These are phyloP conservation scores for Labrus mixtus DNA, from an alignment of 2,113 vertebrate species.

Conservation along the genomic window DNA sequence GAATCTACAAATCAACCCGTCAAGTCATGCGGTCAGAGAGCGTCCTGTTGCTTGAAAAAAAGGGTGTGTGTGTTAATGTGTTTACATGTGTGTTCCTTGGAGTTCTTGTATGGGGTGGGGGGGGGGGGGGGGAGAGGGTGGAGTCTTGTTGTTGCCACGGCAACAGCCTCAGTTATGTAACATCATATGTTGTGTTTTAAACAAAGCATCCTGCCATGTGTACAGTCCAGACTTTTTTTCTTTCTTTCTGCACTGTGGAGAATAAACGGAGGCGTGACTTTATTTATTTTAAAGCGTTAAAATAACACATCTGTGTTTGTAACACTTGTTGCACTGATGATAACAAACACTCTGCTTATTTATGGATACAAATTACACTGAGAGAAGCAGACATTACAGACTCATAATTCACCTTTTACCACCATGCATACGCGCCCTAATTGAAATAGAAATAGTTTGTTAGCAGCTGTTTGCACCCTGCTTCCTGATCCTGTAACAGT, in stretches of 20 bases:
- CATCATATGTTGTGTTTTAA: constrained; percentile 74
- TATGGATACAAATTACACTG: constrained; percentile 22
- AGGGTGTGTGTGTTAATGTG: not conserved
- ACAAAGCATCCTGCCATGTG: constrained; percentile 69
- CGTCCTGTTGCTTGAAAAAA: constrained; percentile 24
- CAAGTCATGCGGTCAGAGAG: constrained; percentile 33
- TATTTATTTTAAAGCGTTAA: too few species aligned
- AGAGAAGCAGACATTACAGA: constrained; percentile 22
- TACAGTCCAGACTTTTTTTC: constrained; percentile 6
- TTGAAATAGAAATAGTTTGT: constrained; percentile 39
- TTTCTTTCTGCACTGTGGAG: not conserved
- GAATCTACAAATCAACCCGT: constrained; percentile 35
- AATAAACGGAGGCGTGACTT: constrained; percentile 1
- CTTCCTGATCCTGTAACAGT: constrained; percentile 4
- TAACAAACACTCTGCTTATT: constrained; percentile 1
- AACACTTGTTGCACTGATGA: constrained; percentile 1
- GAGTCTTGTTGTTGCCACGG: constrained; percentile 62
- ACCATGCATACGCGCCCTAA: not conserved
- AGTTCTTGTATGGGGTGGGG: not conserved
- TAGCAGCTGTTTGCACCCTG: constrained; percentile 1
- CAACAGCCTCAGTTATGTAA: constrained; percentile 83
- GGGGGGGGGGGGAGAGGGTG: constrained; percentile 8
- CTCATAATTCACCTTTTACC: constrained; percentile 22
- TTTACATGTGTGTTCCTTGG: constrained; percentile 1
- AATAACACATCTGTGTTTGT: not conserved